These are phyloP conservation scores for Galeruca laticollis DNA, from an alignment of 2,888 invertebrate species.

Conservation along the genomic window DNA sequence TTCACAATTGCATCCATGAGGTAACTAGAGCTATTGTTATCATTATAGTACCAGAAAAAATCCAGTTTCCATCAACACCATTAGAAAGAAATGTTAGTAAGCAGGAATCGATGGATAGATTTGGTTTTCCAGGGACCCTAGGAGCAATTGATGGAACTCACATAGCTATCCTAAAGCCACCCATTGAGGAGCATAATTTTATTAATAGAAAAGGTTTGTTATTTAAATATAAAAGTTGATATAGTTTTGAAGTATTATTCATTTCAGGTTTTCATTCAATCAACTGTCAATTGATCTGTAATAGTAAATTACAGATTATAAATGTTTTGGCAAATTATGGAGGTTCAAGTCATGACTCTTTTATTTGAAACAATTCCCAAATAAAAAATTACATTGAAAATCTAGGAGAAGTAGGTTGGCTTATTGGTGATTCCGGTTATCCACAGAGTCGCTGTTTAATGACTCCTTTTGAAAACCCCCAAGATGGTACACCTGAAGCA, in stretches of 20 bases:
- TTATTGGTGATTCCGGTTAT: too few relatives aligned
- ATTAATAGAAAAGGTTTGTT: not conserved
- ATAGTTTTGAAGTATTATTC: too few relatives aligned
- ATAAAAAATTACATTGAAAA: not conserved
- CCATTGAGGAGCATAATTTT: not conserved
- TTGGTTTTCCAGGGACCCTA: slow-evolving; percentile 1
- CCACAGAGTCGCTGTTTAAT: too few relatives aligned
- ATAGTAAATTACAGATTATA: too few relatives aligned
- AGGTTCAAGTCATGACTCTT: too few relatives aligned
- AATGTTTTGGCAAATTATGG: too few relatives aligned
- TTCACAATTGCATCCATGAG: not conserved
- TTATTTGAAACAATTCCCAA: not conserved
- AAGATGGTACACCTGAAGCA: too few relatives aligned
- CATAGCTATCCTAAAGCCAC: not conserved
- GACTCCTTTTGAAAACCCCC: too few relatives aligned
- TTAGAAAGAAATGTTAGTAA: not conserved
- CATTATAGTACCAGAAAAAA: not conserved
- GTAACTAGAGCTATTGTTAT: not conserved
- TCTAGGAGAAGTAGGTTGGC: too few relatives aligned
- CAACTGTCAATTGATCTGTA: too few relatives aligned
- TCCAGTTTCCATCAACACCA: not conserved
- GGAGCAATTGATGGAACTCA: slow-evolving; percentile 4
- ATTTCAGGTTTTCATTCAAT: too few relatives aligned
- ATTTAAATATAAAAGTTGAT: too few relatives aligned
- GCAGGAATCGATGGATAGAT: not conserved